phyloP scores from a whole-genome alignment of 2,888 invertebrate species.

The Cyaniris semiargus region DNA sequence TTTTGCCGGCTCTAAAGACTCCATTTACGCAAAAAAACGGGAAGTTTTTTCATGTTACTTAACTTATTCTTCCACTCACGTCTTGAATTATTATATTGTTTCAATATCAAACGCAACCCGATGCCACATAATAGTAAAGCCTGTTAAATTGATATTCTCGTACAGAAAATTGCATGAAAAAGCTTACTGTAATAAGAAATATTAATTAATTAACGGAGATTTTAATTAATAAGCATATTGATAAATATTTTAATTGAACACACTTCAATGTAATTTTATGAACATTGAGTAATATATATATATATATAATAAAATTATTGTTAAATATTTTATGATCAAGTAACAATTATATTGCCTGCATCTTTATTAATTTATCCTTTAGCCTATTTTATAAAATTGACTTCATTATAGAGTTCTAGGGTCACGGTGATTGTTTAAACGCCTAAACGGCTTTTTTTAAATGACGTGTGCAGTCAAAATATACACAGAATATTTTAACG shows the following conservation, averaged over 20 bases:
- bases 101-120: neutral
- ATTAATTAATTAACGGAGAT: neutral
- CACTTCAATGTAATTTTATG: neutral
- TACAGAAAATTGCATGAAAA: neutral
- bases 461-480: too few relatives aligned
- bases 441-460: too few relatives aligned
- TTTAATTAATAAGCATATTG: neutral
- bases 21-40: too few relatives aligned
- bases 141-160: neutral
- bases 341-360: neutral
- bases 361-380: too few relatives aligned
- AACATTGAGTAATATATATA: neutral
- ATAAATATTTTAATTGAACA: conserved; percentile 1
- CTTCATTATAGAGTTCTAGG: too few relatives aligned
- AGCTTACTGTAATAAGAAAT: neutral
- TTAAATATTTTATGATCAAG: neutral
- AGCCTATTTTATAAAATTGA: too few relatives aligned
- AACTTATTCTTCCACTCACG: too few relatives aligned
- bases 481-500: too few relatives aligned
- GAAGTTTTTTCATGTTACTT: too few relatives aligned
- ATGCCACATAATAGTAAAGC: neutral
- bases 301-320: neutral
- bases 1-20: too few relatives aligned
- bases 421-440: too few relatives aligned
- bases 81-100: too few relatives aligned